phyloP scores from a whole-genome alignment of 1,140 invertebrate genomes.

The Sarcophaga bullata region DNA sequence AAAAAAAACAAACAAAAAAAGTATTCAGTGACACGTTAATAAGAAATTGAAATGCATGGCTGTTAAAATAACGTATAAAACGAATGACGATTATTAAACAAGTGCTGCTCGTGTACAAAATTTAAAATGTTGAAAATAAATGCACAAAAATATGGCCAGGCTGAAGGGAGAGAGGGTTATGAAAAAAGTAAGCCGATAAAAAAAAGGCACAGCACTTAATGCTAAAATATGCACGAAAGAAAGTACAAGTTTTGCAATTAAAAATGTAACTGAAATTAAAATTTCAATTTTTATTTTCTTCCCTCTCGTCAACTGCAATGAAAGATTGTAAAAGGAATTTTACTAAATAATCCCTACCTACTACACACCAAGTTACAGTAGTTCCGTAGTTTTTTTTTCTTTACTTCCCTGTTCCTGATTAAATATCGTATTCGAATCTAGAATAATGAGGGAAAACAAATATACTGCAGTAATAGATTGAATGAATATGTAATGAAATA shows the following conservation, averaged over 20 bases:
- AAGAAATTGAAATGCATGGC: constrained; percentile 33
- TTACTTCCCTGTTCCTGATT: no score
- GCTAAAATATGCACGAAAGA: constrained; percentile 16
- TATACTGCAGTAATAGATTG: neutral
- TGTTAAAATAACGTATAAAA: neutral
- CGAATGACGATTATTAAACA: neutral
- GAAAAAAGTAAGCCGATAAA: no score
- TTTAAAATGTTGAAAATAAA: no score
- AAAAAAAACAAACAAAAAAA: neutral
- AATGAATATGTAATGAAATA: constrained; percentile 2
- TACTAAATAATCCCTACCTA: neutral
- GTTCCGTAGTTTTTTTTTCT: no score
- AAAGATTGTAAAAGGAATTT: no score
- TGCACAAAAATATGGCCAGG: no score
- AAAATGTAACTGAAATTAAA: constrained; percentile 34
- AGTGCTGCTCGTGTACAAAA: no score
- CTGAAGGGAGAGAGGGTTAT: no score
- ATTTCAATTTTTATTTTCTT: neutral
- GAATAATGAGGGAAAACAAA: neutral
- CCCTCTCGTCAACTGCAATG: neutral
- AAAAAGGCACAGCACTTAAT: neutral
- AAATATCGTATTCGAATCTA: neutral
- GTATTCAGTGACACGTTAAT: constrained; percentile 29
- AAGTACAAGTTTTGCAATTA: constrained; percentile 30
- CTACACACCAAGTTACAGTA: neutral